Base-by-base conservation (phyloP, 2,797 vertebrate genomes). In the Etheostoma nigrum region DNA sequence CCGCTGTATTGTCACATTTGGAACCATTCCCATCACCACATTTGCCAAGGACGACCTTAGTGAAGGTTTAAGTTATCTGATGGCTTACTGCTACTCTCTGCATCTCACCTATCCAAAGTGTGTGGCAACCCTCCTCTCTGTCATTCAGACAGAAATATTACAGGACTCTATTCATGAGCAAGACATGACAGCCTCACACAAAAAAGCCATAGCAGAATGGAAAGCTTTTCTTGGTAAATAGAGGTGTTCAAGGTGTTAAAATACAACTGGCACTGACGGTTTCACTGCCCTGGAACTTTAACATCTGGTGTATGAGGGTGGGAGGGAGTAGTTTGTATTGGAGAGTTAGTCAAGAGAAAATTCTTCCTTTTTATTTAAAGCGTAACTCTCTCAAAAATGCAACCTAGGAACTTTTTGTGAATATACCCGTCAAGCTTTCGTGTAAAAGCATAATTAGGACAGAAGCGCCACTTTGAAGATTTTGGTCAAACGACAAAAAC, bases 71-170 rank as follows among this genome's bases (percentile, higher is more conserved):
- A 52, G 63, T 19, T 72, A 60, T 62, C 27, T 68, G 18, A 23
- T 79, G 69, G 48, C 23, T 40, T 67, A 67, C 14, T 62, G 64
- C 57, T 73, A 72, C 49, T 67, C 72, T 16, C 30, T 83, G 47
- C 49, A 75, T 57, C 72, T 75, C 8, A 79, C 72, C 12, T 79
- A 79, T 52, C 36, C 36, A 36, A 83, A 78, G 67, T 83, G 76
- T 72, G 62, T 75, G 42, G 67, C 62, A 55, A 76, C 81, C 14
- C 55, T 83, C 14, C 54, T 76, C 30, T 73, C 64, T 47, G 68
- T 77, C 65, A 72, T 77, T 68, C 68, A 77, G 55, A 76, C 67
- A 72, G 81, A 78, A 67, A 30, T 79, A 44, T 58, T 79, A 27
- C 21, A 57, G 49, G 73, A 72, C 21, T 4, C 25, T 21, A 68